Evolutionary conservation across 2,113 vertebrate species (phyloP), one percentile per base, ranked within the genome.

Genomic region (Corythornis madagascariensis): DNA sequence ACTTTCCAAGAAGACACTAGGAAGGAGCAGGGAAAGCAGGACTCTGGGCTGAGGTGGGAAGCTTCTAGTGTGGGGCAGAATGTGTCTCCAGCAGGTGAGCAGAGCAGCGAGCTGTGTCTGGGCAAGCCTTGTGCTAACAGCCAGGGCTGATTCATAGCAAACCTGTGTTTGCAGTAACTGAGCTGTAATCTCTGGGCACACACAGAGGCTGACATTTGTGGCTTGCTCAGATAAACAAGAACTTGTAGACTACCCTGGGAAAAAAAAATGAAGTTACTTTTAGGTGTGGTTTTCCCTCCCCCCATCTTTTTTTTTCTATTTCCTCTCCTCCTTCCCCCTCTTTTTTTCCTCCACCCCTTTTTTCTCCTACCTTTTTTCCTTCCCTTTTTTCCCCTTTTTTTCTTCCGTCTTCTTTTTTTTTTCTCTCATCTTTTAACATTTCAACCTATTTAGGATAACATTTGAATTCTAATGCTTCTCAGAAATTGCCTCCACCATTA

Each of bases 211-310:
- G 75, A n/a, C 20, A 12, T 69, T 52, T 71, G 53, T 86, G 92
- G 48, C 73, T 88, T 88, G 48, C 65, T 90, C 61, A 69, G 80
- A 82, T 95, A 90, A 93, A 91, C 57, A 90, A 66, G 74, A 87
- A 75, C 55, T 81, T 74, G 55, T 40, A n/a, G 69, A 85, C 63
- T 64, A 91, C 33, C 28, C 47, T 73, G 79, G 80, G 64, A 35
- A 83, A 77, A 89, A 83, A 91, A 64, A 87, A 60, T 3, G 10
- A 90, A 85, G 33, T 57, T 88, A 61, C 59, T 91, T 89, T 40
- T 69, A 55, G 59, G 45, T 88, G 79, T 88, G 59, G 35, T 84
- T 83, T 81, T 9, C 24, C 20, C 13, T 60, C 20, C 33, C 12
- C 21, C 8, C 10, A 13, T 35, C 14, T 7, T 28, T 7, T 13